These are phyloP conservation scores for Dryadula phaetusa DNA, from an alignment of 2,888 invertebrate species.

Conservation along the genomic window DNA sequence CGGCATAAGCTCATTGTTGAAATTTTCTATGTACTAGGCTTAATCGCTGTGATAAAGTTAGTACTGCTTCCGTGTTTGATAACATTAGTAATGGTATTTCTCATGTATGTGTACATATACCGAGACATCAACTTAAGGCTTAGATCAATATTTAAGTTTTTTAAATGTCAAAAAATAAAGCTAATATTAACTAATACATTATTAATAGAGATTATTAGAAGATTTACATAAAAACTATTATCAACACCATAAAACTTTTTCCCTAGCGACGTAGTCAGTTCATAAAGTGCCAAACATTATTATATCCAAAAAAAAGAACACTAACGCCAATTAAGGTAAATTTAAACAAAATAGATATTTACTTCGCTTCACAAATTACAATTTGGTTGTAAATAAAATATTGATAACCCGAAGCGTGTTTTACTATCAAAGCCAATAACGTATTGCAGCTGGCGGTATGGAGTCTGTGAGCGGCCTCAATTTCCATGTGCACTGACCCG, in stretches of 20 bases:
- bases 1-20: slow-evolving; percentile 43
- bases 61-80: slow-evolving; percentile 29
- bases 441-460: slow-evolving; percentile 23
- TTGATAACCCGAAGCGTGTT: background rate
- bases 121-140: too few relatives aligned
- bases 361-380: background rate
- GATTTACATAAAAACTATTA: too few relatives aligned
- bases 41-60: slow-evolving; percentile 31
- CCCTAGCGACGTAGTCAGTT: too few relatives aligned
- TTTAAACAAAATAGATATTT: background rate
- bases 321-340: background rate
- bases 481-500: slow-evolving; percentile 70
- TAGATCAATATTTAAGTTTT: too few relatives aligned
- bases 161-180: too few relatives aligned
- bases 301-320: background rate
- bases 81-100: slow-evolving; percentile 10
- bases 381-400: slow-evolving; percentile 1
- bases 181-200: too few relatives aligned
- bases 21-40: slow-evolving; percentile 32
- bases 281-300: too few relatives aligned
- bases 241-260: too few relatives aligned
- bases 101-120: background rate
- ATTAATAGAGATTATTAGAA: too few relatives aligned
- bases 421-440: slow-evolving; percentile 30
- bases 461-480: slow-evolving; percentile 59